Evolutionary conservation across 2,888 invertebrate genomes (phyloP), one percentile per base, ranked within the genome.

Genomic region (Sphaerophoria rueppellii): DNA sequence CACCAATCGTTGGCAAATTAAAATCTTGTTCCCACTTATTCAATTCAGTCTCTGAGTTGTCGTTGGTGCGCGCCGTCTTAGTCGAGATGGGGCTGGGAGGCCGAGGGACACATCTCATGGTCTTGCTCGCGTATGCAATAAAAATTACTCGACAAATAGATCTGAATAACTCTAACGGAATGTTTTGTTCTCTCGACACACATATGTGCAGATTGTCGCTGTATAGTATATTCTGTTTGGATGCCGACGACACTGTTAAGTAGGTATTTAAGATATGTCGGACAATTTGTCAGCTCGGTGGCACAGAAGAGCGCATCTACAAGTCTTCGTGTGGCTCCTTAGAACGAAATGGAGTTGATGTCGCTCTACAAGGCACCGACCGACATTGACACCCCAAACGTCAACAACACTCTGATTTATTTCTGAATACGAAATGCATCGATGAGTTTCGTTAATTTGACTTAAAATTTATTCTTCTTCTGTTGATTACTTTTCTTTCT

Each of bases 251-350:
- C 86, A 87, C 87, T 89, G 87, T 87, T 24, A 24, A 24, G 24
- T 24, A 24, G 24, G 24, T 89, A 91, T 91, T 89, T 87, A 67
- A 90, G 88, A 81, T 87, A 91, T 91, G 89, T 88, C 86, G 89
- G 89, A 90, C 90, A 91, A 91, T 91, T 91, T 91, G 91, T 91
- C 91, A 91, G 91, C 89, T 60, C 90, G 90, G 89, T 91, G 90
- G 90, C 35, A 52, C 40, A 37, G 46, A 24, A 40, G 78, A 72
- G 37, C 61, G 6, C 12, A 6, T 75, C 86, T 86, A 24, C 24
- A 24, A 80, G 9, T 43, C 43, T 43, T 79, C 48, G 43, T 78
- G 65, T 86, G 58, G 14, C 50, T 52, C 37, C 12, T 63, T 63
- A 6, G 32, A 40, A 12, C 60, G 6, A 4, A 46, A 50, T 50